phyloP scores from a whole-genome alignment of 2,113 vertebrate genomes.

The Ailuropoda melanoleuca region DNA sequence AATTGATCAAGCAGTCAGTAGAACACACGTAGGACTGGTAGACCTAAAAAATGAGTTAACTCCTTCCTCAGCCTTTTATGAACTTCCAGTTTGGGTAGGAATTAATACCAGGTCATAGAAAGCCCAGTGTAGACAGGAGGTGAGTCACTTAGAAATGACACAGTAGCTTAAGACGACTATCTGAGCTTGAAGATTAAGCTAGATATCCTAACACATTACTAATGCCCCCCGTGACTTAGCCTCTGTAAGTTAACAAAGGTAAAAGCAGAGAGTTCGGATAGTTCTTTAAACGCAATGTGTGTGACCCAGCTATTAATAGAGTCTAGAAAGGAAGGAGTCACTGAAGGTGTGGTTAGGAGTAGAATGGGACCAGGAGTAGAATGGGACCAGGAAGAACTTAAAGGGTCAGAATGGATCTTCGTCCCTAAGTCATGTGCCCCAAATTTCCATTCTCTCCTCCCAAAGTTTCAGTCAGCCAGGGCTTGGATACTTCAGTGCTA shows the following conservation, averaged over 20 bases:
- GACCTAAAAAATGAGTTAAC: conserved; percentile 33
- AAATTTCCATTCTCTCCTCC: background rate
- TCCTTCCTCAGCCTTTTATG: conserved; percentile 21
- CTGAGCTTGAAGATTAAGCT: conserved; percentile 38
- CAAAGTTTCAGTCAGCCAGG: background rate
- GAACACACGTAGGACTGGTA: background rate
- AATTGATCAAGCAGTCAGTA: background rate
- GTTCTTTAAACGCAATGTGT: background rate
- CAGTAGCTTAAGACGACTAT: background rate
- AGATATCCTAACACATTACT: background rate
- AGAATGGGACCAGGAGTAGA: background rate
- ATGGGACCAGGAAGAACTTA: background rate
- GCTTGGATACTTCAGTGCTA: conserved; percentile 2
- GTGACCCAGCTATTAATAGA: background rate
- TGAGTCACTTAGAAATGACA: conserved; percentile 22
- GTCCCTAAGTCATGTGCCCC: background rate
- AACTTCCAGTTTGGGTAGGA: conserved; percentile 25
- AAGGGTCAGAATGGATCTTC: background rate
- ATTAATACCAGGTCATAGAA: background rate
- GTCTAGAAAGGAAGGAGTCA: conserved; percentile 32
- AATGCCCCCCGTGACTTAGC: background rate
- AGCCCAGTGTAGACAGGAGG: background rate
- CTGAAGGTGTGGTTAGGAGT: background rate
- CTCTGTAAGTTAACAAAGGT: background rate
- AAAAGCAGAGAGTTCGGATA: background rate